phyloP scores from a whole-genome alignment of 2,113 vertebrate species.

The Entomyzon cyanotis region DNA sequence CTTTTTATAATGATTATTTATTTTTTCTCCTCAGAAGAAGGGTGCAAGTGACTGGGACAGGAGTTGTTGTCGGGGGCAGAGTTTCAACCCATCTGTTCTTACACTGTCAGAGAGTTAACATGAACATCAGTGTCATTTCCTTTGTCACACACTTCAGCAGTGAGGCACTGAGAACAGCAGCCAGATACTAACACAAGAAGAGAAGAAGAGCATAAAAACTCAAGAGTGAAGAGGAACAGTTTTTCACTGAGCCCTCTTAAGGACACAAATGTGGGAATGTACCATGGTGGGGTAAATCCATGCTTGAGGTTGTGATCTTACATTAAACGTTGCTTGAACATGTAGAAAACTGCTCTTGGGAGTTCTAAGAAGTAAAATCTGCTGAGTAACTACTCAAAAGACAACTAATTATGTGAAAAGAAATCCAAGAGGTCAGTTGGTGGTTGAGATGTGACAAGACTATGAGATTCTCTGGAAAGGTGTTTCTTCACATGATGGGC shows the following conservation, averaged over 20 bases:
- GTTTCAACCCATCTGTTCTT: not conserved
- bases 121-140: not conserved
- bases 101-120: not conserved
- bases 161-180: not conserved
- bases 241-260: not conserved
- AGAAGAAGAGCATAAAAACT: not conserved
- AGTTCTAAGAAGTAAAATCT: not conserved
- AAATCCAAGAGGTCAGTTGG: not conserved
- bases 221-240: not conserved
- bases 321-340: not conserved
- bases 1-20: not conserved
- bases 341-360: not conserved
- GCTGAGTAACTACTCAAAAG: not conserved
- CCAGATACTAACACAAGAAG: not conserved
- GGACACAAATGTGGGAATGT: not conserved
- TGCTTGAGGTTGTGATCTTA: not conserved
- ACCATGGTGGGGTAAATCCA: accelerated
- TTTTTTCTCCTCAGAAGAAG: not conserved
- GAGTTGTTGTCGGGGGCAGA: not conserved
- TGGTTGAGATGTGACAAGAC: not conserved
- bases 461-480: not conserved
- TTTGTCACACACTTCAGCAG: not conserved
- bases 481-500: not conserved
- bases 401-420: not conserved
- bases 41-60: not conserved